phyloP scores from a whole-genome alignment of 2,888 invertebrate genomes.

The Drosophila diplacantha region DNA sequence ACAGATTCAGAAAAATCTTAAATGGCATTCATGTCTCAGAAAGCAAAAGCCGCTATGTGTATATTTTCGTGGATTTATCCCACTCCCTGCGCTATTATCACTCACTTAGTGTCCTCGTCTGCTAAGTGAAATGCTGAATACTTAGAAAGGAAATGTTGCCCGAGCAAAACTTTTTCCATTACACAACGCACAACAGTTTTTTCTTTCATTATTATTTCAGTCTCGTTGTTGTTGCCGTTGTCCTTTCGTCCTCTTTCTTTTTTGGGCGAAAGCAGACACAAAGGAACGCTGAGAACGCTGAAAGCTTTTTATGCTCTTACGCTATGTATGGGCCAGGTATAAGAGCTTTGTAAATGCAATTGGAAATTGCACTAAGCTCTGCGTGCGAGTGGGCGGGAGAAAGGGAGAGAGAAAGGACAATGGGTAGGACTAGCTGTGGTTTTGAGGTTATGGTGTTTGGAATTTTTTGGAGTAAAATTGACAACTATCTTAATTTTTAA shows the following conservation, averaged over 20 bases:
- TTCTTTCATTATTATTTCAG: conserved; percentile 41
- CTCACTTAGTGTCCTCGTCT: conserved; percentile 33
- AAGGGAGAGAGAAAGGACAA: background rate
- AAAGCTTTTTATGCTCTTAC: conserved; percentile 65
- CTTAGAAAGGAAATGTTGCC: conserved; percentile 65
- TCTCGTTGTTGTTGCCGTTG: conserved; percentile 33
- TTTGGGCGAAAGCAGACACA: conserved; percentile 58
- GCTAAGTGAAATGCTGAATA: conserved; percentile 67
- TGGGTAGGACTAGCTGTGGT: conserved; percentile 3
- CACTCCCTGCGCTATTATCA: conserved; percentile 25
- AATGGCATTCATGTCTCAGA: conserved; percentile 4
- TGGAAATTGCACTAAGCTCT: conserved; percentile 26
- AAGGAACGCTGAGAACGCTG: conserved; percentile 66
- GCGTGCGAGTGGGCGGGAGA: background rate
- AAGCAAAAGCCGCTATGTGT: conserved; percentile 13
- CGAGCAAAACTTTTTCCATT: conserved; percentile 70
- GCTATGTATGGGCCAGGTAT: conserved; percentile 42
- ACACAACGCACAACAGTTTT: conserved; percentile 69
- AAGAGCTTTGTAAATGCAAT: conserved; percentile 46
- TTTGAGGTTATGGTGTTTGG: conserved; percentile 7
- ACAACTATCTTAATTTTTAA: background rate
- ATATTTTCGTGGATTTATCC: conserved; percentile 9
- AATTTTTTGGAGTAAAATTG: background rate
- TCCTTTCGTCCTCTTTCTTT: conserved; percentile 35
- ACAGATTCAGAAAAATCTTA: background rate